Percentiles rank a stretch among this genome's conserved stretches.
Evolutionary conservation across 1,140 invertebrate species (phyloP).

Genomic region (Meloidogyne floridensis): DNA sequence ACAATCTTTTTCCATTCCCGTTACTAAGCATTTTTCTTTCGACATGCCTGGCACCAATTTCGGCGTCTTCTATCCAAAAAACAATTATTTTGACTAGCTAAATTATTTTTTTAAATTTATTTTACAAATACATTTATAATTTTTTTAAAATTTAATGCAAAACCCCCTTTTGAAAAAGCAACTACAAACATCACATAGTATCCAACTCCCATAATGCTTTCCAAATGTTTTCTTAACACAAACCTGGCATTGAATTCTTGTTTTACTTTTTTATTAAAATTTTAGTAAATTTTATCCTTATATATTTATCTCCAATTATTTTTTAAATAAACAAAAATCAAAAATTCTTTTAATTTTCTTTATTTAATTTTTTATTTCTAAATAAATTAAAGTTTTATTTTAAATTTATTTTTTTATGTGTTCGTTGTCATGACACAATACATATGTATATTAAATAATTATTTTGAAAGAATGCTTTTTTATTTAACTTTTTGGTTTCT

Average conservation of each 20-base stretch:
- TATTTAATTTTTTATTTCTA: too few species aligned
- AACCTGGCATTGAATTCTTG: slow-evolving; percentile 20
- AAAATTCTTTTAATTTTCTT: too few species aligned
- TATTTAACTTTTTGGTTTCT: too few species aligned
- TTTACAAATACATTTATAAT: slow-evolving; percentile 21
- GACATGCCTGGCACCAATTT: slow-evolving; percentile 33
- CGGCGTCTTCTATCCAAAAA: slow-evolving; percentile 23
- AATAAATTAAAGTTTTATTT: too few species aligned
- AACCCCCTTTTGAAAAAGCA: slow-evolving; percentile 27
- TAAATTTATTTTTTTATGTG: too few species aligned
- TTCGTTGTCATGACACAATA: too few species aligned
- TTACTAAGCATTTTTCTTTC: slow-evolving; percentile 20
- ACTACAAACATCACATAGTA: slow-evolving; percentile 28
- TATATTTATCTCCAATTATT: too few species aligned
- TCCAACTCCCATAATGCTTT: slow-evolving; percentile 23
- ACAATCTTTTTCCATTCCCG: slow-evolving; percentile 26
- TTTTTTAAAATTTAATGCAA: not conserved
- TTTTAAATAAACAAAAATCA: too few species aligned
- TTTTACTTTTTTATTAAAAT: too few species aligned
- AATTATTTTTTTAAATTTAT: not conserved
- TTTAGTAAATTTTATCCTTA: too few species aligned
- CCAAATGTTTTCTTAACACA: slow-evolving; percentile 29
- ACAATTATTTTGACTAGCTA: slow-evolving; percentile 18
- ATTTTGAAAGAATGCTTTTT: too few species aligned
- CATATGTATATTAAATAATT: too few species aligned